A percentile compares a stretch with the other conserved stretches of the same genome.
phyloP scores from a whole-genome alignment of 1,140 invertebrate species.

The Homarus americanus region DNA sequence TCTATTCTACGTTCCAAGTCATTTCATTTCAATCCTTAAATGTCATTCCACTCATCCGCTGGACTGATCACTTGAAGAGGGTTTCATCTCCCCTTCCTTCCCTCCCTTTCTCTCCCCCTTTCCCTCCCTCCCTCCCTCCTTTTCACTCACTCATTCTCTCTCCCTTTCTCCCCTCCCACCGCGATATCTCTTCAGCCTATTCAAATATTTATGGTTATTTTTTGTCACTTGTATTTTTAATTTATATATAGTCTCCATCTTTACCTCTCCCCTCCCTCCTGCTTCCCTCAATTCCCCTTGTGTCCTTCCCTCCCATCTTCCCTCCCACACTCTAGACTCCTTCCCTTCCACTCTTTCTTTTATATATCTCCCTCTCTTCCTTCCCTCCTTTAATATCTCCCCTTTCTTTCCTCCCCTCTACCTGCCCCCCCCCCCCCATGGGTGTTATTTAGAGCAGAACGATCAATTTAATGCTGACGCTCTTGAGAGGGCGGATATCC shows the following conservation, averaged over 20 bases:
- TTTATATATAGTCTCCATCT: not conserved
- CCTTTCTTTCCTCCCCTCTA: too few species aligned
- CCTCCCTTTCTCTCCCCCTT: not conserved
- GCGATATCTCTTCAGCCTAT: not conserved
- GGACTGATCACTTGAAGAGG: not conserved
- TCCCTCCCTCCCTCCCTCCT: not conserved
- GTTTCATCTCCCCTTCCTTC: not conserved
- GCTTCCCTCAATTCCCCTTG: too few species aligned
- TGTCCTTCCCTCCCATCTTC: not conserved
- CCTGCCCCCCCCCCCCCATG: too few species aligned
- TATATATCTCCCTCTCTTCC: not conserved
- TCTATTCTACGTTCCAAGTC: not conserved
- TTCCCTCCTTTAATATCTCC: too few species aligned
- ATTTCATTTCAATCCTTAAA: not conserved
- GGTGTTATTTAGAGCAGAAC: too few species aligned
- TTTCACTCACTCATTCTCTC: not conserved
- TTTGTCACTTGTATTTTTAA: slow-evolving; percentile 6
- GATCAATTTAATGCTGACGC: too few species aligned
- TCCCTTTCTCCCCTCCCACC: too few species aligned
- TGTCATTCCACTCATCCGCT: not conserved
- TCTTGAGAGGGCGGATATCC: too few species aligned
- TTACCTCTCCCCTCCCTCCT: not conserved
- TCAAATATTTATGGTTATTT: not conserved
- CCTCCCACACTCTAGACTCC: too few species aligned
- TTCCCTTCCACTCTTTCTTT: not conserved